Conservation (phyloP, 2,113 vertebrate genomes). For the Psophia crepitans region DNA sequence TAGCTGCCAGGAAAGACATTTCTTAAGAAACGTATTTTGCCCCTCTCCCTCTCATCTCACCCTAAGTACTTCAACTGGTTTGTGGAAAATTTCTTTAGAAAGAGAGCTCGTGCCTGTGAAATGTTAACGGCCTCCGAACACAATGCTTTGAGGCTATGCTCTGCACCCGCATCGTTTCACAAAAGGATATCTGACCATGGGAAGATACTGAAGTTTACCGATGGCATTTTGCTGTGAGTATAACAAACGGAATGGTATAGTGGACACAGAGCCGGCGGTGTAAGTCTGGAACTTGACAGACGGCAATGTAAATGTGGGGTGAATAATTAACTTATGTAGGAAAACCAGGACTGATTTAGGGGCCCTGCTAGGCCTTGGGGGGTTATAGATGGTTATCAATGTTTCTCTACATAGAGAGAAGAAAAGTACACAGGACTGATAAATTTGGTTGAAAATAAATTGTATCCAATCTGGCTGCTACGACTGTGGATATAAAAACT, state of each 20-base stretch:
- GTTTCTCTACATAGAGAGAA: neutral
- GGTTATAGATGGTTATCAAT: neutral
- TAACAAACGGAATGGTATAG: neutral
- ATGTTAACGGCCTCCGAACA: neutral
- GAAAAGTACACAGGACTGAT: neutral
- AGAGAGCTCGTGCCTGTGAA: neutral
- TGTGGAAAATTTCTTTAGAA: neutral
- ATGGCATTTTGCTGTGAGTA: neutral
- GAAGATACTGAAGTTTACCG: neutral
- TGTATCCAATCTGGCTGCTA: neutral
- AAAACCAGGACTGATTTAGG: neutral
- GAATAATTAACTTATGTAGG: conserved; percentile 44
- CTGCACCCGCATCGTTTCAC: neutral
- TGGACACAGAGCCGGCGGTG: fast-evolving
- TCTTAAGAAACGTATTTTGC: neutral
- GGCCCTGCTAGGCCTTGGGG: neutral
- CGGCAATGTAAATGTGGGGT: neutral
- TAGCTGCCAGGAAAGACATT: neutral
- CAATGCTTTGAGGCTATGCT: neutral
- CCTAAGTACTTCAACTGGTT: neutral
- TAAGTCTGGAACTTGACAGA: neutral
- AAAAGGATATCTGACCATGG: neutral
- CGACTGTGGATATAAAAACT: neutral
- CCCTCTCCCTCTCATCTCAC: neutral
- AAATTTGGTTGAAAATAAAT: neutral